Conservation (phyloP, 2,888 invertebrate genomes). For the Silvanus unidentatus region DNA sequence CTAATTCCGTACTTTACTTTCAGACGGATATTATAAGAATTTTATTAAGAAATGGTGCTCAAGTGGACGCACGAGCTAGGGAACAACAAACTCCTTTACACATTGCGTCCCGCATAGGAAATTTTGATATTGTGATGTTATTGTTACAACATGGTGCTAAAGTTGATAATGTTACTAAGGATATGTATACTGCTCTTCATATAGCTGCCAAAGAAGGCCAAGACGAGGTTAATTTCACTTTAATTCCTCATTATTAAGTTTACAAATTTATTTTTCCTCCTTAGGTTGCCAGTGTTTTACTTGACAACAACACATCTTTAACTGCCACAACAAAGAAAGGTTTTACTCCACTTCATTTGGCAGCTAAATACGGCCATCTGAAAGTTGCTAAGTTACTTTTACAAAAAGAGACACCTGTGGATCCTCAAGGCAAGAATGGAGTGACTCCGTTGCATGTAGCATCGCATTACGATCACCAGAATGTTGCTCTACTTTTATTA, state of each 20-base stretch:
- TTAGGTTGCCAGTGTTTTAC: slow-evolving; percentile 77
- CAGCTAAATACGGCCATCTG: slow-evolving; percentile 94
- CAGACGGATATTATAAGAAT: slow-evolving; percentile 90
- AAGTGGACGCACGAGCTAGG: slow-evolving; percentile 61
- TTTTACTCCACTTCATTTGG: slow-evolving; percentile 94
- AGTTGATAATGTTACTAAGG: slow-evolving; percentile 85
- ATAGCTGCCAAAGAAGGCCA: slow-evolving; percentile 97
- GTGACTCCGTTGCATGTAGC: slow-evolving; percentile 96
- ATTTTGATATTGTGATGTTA: slow-evolving; percentile 91
- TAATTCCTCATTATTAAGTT: slow-evolving; percentile 1
- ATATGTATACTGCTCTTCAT: slow-evolving; percentile 92
- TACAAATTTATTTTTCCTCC: slow-evolving; percentile 17
- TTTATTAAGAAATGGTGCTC: slow-evolving; percentile 85
- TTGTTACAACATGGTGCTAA: slow-evolving; percentile 90
- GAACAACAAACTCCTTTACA: slow-evolving; percentile 97
- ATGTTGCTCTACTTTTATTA: slow-evolving; percentile 80
- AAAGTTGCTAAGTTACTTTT: slow-evolving; percentile 82
- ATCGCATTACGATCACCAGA: slow-evolving; percentile 92
- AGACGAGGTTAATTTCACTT: slow-evolving; percentile 58
- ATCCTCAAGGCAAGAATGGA: slow-evolving; percentile 88
- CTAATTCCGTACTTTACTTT: slow-evolving; percentile 15
- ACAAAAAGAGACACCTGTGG: slow-evolving; percentile 75
- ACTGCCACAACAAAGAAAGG: slow-evolving; percentile 91
- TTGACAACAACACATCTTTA: slow-evolving; percentile 86
- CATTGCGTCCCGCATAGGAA: slow-evolving; percentile 91